Conservation (phyloP, 2,888 invertebrate genomes). For the Anagyrus pseudococci region DNA sequence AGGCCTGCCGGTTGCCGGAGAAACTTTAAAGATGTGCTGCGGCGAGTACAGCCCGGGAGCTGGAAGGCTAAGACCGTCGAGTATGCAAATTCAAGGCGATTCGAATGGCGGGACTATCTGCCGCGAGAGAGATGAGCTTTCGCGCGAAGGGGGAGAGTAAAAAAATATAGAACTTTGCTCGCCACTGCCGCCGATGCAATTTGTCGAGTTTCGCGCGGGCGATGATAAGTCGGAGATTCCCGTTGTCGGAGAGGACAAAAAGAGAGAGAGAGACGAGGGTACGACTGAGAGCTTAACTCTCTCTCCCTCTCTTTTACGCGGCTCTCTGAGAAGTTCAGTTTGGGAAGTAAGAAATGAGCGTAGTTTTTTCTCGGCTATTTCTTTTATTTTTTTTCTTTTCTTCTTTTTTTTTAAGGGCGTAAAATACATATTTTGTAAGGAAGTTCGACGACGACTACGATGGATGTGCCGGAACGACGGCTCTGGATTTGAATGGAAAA, state of each 20-base stretch:
- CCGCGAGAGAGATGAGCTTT: slow-evolving; percentile 2
- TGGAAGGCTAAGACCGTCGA: slow-evolving; percentile 23
- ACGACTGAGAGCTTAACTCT: not conserved
- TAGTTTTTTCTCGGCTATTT: not conserved
- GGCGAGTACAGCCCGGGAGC: too few relatives aligned
- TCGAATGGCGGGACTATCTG: slow-evolving; percentile 40
- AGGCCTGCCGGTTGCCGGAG: too few relatives aligned
- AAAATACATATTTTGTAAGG: slow-evolving; percentile 1
- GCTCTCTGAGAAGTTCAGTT: slow-evolving; percentile 1
- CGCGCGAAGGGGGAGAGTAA: not conserved
- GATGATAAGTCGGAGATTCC: slow-evolving; percentile 29
- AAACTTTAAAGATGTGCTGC: too few relatives aligned
- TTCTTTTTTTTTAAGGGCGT: not conserved
- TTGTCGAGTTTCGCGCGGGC: slow-evolving; percentile 13
- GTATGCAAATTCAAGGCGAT: slow-evolving; percentile 48
- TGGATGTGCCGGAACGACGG: too few relatives aligned
- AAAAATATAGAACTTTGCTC: not conserved
- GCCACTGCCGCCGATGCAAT: slow-evolving; percentile 33
- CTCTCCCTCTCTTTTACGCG: too few relatives aligned
- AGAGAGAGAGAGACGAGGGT: not conserved
- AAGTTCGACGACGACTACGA: not conserved
- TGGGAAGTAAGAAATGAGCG: slow-evolving; percentile 8
- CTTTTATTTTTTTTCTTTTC: slow-evolving; percentile 11
- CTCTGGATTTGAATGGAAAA: too few relatives aligned
- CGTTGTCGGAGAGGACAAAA: not conserved